Base-by-base conservation (phyloP, 2,113 vertebrate genomes). In the Machaerirhynchus nigripectus region DNA sequence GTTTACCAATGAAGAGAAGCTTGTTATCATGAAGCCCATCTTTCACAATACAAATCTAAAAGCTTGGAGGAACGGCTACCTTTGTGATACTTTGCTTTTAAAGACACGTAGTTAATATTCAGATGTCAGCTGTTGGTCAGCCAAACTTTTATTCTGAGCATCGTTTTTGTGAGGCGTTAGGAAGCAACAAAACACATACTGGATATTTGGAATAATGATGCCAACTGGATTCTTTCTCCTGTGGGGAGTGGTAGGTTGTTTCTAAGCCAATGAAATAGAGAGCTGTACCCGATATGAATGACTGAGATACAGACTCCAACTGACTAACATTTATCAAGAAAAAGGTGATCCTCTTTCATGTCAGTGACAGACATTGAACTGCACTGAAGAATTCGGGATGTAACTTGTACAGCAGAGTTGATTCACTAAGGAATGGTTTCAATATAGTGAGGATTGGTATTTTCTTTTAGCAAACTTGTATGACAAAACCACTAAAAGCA, bases 321-420 rank as follows among this genome's bases (percentile, higher is more conserved):
- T 93, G 63, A 89, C 82, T 90, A 94, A 93, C 35, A 70, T 46
- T 92, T 92, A 56, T 92, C 82, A 91, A 95, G 49, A 92, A 68
- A 69, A 73, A 74, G 56, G 31, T 89, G 50, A 88, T 93, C 44
- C 64, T 71, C 42, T 95, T 97, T 63, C 7, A 11, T 80, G 79
- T 87, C 75, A 80, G 33, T 93, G 60, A 95, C 92, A 60, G 75
- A 49, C 68, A 47, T 4, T 94, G 64, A 94, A 94, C 30, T 95
- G 63, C 73, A 64, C 56, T 89, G 61, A 95, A 57, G 80, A 92
- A 63, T 47, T 79, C 61, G 83, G 61, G 50, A 33, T 39, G 37
- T 59, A 75, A 61, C 57, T 67, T 6, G 16, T 23, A 71, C 30
- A 77, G 49, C 44, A 85, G 21, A 67, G 22, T 14, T 55, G 52